Evolutionary conservation across 2,113 vertebrate genomes (phyloP), one percentile per base, ranked within the genome.

Genomic region (Xiphophorus hellerii): DNA sequence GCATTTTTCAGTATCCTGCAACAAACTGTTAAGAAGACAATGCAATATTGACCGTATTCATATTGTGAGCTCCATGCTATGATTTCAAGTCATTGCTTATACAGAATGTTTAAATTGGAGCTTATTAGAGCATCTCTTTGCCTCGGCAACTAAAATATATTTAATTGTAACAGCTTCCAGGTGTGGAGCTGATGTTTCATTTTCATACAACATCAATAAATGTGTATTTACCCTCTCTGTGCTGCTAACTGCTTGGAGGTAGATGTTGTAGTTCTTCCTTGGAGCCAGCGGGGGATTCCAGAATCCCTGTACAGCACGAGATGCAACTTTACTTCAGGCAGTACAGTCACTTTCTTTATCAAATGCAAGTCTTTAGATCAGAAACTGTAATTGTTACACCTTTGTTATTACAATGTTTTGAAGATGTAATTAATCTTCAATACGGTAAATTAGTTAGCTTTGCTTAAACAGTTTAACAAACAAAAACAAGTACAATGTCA

Each of bases 231-330:
- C 98, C 96, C 97, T 97, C 85, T 98, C 98, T 1, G 98, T 98
- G 7, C 97, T 98, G 95, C 98, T 99, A 89, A 99, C 98, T 35
- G 98, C 98, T 92, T 99, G 98, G 90, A 98, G 97, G 87, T 99
- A 98, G 94, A 99, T 99, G 93, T 99, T 98, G 94, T 99, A 99
- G 83, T 98, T 97, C 91, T 99, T 99, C 66, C 98, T 95, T 14
- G 98, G 97, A 67, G 96, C 96, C 89, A 99, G 82, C 0, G 97
- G 98, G 0, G 98, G 96, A 88, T 99, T 99, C 98, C 97, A 99
- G 91, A 97, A 99, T 42, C 97, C 97, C 80, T 96, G 69, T 1
- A 66, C 74, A 84, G 44, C 11, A 72, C 29, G 2, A 66, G 17
- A 33, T 35, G 69, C 37, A 73, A 6, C 29, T 61, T 71, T 22